A percentile compares a stretch with the other conserved stretches of the same genome.
Conservation (phyloP, 2,113 vertebrate genomes). For the Oncorhynchus tshawytscha region DNA sequence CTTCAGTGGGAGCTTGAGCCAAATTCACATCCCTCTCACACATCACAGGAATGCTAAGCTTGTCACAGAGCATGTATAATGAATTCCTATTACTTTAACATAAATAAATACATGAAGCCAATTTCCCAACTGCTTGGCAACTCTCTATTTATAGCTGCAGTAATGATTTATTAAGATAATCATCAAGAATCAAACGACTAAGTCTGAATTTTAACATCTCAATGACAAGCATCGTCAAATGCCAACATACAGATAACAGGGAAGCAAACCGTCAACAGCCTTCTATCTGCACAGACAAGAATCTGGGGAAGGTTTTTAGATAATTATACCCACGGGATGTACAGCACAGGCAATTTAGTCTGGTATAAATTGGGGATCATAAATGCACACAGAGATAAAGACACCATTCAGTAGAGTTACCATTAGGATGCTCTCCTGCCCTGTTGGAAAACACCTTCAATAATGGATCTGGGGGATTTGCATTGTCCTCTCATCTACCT, state of each 20-base stretch:
- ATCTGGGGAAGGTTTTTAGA: conserved; percentile 51
- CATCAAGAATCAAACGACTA: conserved; percentile 61
- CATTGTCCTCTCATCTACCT: conserved; percentile 54
- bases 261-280: conserved; percentile 9
- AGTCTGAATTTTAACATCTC: conserved; percentile 57
- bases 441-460: conserved; percentile 42
- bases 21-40: conserved; percentile 56
- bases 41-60: conserved; percentile 54
- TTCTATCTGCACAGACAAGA: conserved; percentile 46
- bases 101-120: conserved; percentile 73
- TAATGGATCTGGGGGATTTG: conserved; percentile 55
- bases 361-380: conserved; percentile 44
- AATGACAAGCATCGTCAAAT: conserved; percentile 44
- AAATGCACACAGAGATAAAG: conserved; percentile 49
- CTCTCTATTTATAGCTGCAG: conserved; percentile 66
- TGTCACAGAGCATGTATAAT: conserved; percentile 67
- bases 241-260: conserved; percentile 36
- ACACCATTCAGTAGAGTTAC: conserved; percentile 19
- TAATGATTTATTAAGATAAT: conserved; percentile 68
- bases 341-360: conserved; percentile 52
- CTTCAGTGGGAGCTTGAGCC: conserved; percentile 60
- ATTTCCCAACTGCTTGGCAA: conserved; percentile 66
- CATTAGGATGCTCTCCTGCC: conserved; percentile 44
- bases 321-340: conserved; percentile 63
- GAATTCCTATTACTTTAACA: conserved; percentile 68